Base-by-base conservation (phyloP, 1,140 invertebrate genomes). In the Delia radicum region DNA sequence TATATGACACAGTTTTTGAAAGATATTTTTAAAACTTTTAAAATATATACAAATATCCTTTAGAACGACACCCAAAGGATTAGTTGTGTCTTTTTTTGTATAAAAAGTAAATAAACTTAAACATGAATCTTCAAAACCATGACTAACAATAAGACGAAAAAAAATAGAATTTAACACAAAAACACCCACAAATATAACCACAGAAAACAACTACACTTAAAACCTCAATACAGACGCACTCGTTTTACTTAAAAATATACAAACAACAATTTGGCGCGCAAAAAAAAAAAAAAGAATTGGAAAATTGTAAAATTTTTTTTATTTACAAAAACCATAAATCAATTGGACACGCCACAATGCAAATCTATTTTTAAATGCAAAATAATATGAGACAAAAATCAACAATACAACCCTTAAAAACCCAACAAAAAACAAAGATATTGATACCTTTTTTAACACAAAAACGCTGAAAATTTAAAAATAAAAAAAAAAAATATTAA, bases 271-370 rank as follows among this genome's bases (percentile, higher is more conserved):
- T n/a, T n/a, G 6, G 8, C 37, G 3, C n/a, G 10, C 33, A 37
- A 5, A 37, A 12, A 37, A 37, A 37, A 13, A 12, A 37, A 3
- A 37, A 42, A 42, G 3, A 15, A 33, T 69, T 6, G 65, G n/a
- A 74, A 74, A 74, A 74, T 33, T 61, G 21, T 42, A 24, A 28
- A 72, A 42, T 29, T 33, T 27, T 74, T 74, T 26, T 74, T 62
- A 62, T 74, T 74, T 74, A 74, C 62, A 69, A 67, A 75, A 75
- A 55, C 63, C 74, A 75, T 75, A 75, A 75, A 75, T 75, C 74
- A 75, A 75, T 75, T 75, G 62, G 74, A 75, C 62, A 75, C 74
- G 74, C 74, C 74, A 69, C 74, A 75, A 75, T 75, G 74, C 74
- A 75, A 75, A 75, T 75, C 74, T 65, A 75, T 67, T 67, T 75